Conservation (phyloP, 2,888 invertebrate genomes). For the Neocrepidodera transversa region DNA sequence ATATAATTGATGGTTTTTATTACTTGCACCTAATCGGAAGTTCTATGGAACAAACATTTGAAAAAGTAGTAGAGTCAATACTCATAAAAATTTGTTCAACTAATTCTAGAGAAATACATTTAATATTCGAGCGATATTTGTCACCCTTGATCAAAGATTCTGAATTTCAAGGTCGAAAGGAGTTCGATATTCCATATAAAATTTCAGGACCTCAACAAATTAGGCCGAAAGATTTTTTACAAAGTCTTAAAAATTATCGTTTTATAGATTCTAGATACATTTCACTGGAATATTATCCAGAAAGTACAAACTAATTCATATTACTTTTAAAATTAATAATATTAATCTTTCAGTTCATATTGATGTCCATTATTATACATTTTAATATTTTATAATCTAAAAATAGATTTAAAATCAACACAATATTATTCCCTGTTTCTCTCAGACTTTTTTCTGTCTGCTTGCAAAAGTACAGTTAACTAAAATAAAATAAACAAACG, state of each 20-base stretch:
- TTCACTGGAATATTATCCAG: too few species aligned
- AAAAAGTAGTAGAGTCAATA: slow-evolving; percentile 46
- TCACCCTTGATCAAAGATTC: slow-evolving; percentile 33
- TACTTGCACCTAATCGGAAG: slow-evolving; percentile 43
- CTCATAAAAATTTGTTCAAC: slow-evolving; percentile 45
- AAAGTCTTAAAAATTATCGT: slow-evolving; percentile 49
- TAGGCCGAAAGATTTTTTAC: slow-evolving; percentile 47
- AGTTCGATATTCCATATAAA: slow-evolving; percentile 41
- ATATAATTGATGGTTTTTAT: slow-evolving; percentile 49
- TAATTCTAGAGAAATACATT: slow-evolving; percentile 43
- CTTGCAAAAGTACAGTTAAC: too few species aligned
- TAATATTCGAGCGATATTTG: slow-evolving; percentile 50
- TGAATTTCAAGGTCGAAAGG: slow-evolving; percentile 45
- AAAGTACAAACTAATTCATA: too few species aligned
- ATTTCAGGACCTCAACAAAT: slow-evolving; percentile 49
- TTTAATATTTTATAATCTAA: too few species aligned
- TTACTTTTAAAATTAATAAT: too few species aligned
- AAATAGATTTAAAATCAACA: too few species aligned
- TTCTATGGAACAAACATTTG: slow-evolving; percentile 47
- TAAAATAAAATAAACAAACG: too few species aligned
- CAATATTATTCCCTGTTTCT: too few species aligned
- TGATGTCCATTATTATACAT: too few species aligned
- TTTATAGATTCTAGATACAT: too few species aligned
- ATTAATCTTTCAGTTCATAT: too few species aligned
- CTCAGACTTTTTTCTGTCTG: too few species aligned